Base-by-base conservation (phyloP, 2,113 vertebrate genomes). In the Chionomys nivalis region DNA sequence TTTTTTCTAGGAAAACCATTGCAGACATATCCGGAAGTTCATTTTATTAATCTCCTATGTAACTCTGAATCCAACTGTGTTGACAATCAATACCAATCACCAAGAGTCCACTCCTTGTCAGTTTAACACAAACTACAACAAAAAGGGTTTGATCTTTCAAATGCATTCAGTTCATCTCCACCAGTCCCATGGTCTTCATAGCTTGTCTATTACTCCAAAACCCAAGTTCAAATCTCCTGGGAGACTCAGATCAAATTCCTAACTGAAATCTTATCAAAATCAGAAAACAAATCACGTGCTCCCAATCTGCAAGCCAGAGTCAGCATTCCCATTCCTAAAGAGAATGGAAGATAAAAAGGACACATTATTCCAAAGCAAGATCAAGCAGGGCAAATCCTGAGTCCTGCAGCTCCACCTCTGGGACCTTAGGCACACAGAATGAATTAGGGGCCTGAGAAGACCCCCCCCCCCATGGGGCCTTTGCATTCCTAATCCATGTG, bases 381-480 rank as follows among this genome's bases (percentile, higher is more conserved):
- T n/a, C 33, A 49, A n/a, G 21, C 7, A 86, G 63, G 28, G 8
- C 17, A n/a, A 52, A 70, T 4, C 14, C 28, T 26, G n/a, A 87
- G 4, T 39, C 66, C 47, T 6, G 12, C 21, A 72, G 36, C 13
- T 70, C 44, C 23, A 72, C 1, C 12, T 24, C 66, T 24, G 44
- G 33, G 33, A 87, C 33, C 3, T 23, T 23, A n/a, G 86, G 31
- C 19, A 55, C 44, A 58, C 12, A 26, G 4, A 33, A 12, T 87
- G 19, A 72, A 26, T 7, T 5, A 70, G 16, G 7, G 47, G 12
- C 11, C 33, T 72, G 86, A 55, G 47, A 26, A 70, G 1, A 14
- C 1, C 12, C 5, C 24, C 7, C 19, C 24, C 31, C 7, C 26
- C 13, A 0, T 4, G 13, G 19, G 24, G 13, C 58, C 55, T 68